These are phyloP conservation scores for Lanius collurio DNA, from an alignment of 2,113 vertebrate genomes.

Conservation along the genomic window DNA sequence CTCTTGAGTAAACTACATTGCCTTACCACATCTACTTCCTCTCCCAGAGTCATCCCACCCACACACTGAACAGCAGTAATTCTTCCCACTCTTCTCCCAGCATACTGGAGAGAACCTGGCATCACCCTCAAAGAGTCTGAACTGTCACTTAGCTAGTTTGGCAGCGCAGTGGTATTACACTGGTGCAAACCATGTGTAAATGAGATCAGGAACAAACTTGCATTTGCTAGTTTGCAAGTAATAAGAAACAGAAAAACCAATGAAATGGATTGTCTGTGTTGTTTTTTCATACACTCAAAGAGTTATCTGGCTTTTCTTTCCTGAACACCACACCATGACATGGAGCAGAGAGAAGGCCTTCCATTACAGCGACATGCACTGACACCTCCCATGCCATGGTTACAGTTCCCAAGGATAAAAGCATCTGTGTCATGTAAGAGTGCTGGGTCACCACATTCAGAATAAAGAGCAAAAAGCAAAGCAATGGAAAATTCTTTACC, in stretches of 20 bases:
- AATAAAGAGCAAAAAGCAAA: not conserved
- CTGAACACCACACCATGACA: not conserved
- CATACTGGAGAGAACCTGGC: not conserved
- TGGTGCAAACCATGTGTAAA: not conserved
- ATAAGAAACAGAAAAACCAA: not conserved
- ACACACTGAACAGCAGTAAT: not conserved
- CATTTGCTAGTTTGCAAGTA: not conserved
- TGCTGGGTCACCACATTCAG: not conserved
- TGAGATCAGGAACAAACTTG: not conserved
- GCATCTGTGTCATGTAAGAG: not conserved
- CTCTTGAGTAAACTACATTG: not conserved
- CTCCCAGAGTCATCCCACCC: not conserved
- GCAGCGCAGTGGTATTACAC: not conserved
- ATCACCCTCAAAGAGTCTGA: not conserved
- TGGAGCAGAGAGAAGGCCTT: not conserved
- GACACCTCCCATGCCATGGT: not conserved
- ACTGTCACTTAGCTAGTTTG: not conserved
- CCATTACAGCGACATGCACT: not conserved
- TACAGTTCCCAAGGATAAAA: not conserved
- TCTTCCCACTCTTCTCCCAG: conserved; percentile 2
- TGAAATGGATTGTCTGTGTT: not conserved
- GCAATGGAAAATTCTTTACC: conserved; percentile 72
- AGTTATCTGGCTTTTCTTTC: not conserved
- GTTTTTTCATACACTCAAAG: not conserved
- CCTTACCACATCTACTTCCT: not conserved